Percentiles rank a stretch among this genome's conserved stretches.
Conservation (phyloP, 2,113 vertebrate genomes). For the Osmerus eperlanus region DNA sequence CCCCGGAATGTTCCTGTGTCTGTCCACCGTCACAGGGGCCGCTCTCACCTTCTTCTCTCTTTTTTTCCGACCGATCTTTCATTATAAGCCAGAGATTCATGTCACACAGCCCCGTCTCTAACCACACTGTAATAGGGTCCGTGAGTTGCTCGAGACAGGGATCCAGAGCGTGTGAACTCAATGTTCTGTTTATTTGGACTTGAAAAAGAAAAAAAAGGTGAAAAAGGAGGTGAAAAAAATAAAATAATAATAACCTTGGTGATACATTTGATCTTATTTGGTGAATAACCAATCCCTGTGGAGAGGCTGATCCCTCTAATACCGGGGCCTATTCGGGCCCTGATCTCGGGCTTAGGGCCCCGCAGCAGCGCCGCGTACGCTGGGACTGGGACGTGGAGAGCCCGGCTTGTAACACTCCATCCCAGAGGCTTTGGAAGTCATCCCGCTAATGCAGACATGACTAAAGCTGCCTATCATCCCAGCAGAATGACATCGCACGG, state of each 20-base stretch:
- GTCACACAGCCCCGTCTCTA: conserved; percentile 16
- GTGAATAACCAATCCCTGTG: conserved; percentile 48
- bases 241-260: conserved; percentile 31
- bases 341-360: conserved; percentile 67
- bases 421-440: conserved; percentile 72
- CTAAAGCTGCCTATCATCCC: conserved; percentile 72
- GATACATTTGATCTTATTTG: conserved; percentile 52
- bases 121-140: conserved; percentile 22
- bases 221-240: too few species aligned
- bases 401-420: conserved; percentile 60
- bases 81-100: not conserved
- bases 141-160: too few species aligned
- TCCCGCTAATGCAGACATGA: conserved; percentile 73
- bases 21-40: not conserved
- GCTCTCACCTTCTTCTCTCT: not conserved
- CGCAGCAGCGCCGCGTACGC: conserved; percentile 50
- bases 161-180: not conserved
- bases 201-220: too few species aligned
- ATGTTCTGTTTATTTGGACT: conserved; percentile 40
- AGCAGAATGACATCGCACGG: conserved; percentile 68
- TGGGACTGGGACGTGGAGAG: conserved; percentile 36
- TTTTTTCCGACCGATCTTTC: not conserved
- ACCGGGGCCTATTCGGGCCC: conserved; percentile 59
- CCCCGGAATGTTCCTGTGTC: not conserved
- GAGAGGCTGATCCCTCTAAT: conserved; percentile 63